Evolutionary conservation across 2,113 vertebrate species (phyloP).

Genomic region (Cariama cristata): DNA sequence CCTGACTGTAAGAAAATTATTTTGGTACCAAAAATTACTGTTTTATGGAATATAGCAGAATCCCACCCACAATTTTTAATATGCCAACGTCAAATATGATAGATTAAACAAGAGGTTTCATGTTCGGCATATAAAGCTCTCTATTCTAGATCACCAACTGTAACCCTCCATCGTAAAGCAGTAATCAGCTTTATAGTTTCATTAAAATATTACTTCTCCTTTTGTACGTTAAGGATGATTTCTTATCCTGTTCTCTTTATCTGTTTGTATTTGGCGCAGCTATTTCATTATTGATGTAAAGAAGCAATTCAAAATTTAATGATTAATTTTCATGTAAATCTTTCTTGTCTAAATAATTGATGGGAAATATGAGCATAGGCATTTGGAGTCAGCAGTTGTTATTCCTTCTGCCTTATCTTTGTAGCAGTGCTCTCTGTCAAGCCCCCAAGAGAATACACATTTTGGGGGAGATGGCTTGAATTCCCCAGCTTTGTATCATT

Average conservation of each 20-base stretch:
- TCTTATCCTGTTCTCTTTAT: constrained; percentile 53
- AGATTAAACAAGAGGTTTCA: background rate
- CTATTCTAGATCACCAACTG: constrained; percentile 18
- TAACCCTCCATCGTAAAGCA: background rate
- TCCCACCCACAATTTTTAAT: background rate
- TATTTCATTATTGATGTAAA: constrained; percentile 78
- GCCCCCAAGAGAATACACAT: background rate
- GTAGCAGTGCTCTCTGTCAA: background rate
- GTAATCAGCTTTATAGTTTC: constrained; percentile 52
- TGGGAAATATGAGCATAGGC: constrained; percentile 61
- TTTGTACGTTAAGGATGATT: constrained; percentile 39
- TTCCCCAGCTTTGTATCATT: background rate
- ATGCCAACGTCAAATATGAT: background rate
- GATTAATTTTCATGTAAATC: constrained; percentile 78
- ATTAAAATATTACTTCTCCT: constrained; percentile 54
- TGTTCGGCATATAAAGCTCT: background rate
- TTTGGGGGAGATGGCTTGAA: constrained; percentile 10
- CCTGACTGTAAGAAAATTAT: background rate
- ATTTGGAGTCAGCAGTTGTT: constrained; percentile 13
- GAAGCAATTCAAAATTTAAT: constrained; percentile 69
- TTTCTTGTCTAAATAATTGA: constrained; percentile 79
- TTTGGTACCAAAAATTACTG: background rate
- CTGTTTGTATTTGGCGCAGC: constrained; percentile 66
- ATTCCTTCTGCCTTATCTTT: constrained; percentile 29
- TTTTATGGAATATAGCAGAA: background rate